Percentiles rank a stretch among this genome's conserved stretches.
Conservation (phyloP, 2,888 invertebrate species). For the Apeira syringaria region DNA sequence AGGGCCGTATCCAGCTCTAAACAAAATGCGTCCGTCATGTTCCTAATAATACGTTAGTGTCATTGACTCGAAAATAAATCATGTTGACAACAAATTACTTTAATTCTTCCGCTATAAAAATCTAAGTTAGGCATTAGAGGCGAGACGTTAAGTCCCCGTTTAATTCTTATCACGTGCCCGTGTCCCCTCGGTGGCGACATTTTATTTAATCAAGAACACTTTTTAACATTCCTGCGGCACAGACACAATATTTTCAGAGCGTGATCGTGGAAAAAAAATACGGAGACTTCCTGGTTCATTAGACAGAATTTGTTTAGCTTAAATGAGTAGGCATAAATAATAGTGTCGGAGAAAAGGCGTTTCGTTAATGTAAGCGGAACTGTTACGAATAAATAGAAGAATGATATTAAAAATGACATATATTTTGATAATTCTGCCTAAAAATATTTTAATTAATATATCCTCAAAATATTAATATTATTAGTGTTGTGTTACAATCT, state of each 20-base stretch:
- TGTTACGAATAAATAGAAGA: too few relatives aligned
- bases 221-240: constrained; percentile 73
- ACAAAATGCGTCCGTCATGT: neutral
- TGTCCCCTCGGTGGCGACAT: constrained; percentile 56
- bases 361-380: neutral
- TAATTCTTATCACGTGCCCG: constrained; percentile 66
- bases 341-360: neutral
- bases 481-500: too few relatives aligned
- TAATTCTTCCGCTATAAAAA: constrained; percentile 36
- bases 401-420: too few relatives aligned
- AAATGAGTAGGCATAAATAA: constrained; percentile 4
- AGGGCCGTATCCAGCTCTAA: constrained; percentile 1
- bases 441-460: too few relatives aligned
- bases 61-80: constrained; percentile 27
- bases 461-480: too few relatives aligned
- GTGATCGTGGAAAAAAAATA: constrained; percentile 41
- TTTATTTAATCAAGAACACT: constrained; percentile 80
- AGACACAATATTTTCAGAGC: constrained; percentile 58
- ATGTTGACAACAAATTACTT: constrained; percentile 30
- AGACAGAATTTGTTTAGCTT: constrained; percentile 14
- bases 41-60: constrained; percentile 14
- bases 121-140: constrained; percentile 23
- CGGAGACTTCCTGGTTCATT: constrained; percentile 46
- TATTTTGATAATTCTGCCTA: too few relatives aligned
- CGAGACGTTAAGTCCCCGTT: constrained; percentile 22